A percentile compares a stretch with the other conserved stretches of the same genome.
These are phyloP conservation scores for Bombus waltoni DNA, from an alignment of 1,140 invertebrate species.

Conservation along the genomic window DNA sequence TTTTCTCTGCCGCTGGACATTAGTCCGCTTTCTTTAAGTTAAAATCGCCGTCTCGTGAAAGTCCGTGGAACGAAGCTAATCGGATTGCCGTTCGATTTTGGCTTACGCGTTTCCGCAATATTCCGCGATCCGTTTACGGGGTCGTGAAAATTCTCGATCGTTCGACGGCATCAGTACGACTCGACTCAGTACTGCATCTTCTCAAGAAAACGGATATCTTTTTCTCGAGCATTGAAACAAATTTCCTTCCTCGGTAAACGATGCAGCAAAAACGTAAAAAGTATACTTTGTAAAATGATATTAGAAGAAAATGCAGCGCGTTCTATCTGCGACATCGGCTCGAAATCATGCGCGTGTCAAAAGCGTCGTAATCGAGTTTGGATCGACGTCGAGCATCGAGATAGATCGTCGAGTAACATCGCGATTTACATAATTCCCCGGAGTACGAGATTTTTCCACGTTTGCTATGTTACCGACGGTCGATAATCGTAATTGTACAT, in stretches of 20 bases:
- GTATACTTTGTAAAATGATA: not conserved
- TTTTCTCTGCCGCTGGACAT: not conserved
- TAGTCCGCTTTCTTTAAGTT: not conserved
- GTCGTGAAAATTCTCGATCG: not conserved
- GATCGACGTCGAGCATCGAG: constrained; percentile 18
- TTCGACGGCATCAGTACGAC: too few species aligned
- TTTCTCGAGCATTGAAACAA: not conserved
- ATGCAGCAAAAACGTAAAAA: too few species aligned
- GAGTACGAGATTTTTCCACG: constrained; percentile 33
- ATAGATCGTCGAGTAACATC: not conserved
- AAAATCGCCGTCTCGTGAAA: constrained; percentile 14
- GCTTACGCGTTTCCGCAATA: constrained; percentile 10
- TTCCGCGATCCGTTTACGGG: not conserved
- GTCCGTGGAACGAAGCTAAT: constrained; percentile 11
- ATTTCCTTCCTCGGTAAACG: not conserved
- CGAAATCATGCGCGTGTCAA: not conserved
- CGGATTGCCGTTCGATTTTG: not conserved
- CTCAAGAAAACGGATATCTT: not conserved
- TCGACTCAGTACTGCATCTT: too few species aligned
- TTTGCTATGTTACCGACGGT: not conserved
- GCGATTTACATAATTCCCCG: constrained; percentile 45
- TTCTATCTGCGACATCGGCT: not conserved
- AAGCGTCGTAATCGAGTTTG: constrained; percentile 37
- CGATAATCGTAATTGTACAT: not conserved
- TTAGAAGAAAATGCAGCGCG: not conserved